Percentiles rank a stretch among this genome's conserved stretches.
phyloP scores from a whole-genome alignment of 2,888 invertebrate genomes.

The Tetragonula carbonaria region DNA sequence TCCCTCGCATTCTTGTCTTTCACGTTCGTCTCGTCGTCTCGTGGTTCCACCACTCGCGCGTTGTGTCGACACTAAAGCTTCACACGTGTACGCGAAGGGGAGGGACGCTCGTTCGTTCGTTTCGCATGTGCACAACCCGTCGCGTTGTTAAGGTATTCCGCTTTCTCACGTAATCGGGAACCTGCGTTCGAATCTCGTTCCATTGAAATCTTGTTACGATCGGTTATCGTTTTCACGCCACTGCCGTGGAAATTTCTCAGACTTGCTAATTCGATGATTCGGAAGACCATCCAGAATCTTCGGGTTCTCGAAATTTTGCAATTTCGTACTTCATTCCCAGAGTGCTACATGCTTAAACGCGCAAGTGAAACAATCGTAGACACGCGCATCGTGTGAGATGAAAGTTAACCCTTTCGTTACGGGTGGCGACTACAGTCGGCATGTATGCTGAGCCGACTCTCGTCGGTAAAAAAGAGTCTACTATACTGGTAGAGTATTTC shows the following conservation, averaged over 20 bases:
- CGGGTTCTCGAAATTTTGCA: background rate
- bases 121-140: background rate
- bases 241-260: background rate
- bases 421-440: too few relatives aligned
- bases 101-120: background rate
- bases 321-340: background rate
- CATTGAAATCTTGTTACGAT: conserved; percentile 1
- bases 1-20: conserved; percentile 51
- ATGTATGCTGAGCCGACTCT: too few relatives aligned
- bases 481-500: too few relatives aligned
- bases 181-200: background rate
- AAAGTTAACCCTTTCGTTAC: too few relatives aligned
- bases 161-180: background rate
- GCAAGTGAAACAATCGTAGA: too few relatives aligned
- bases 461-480: too few relatives aligned
- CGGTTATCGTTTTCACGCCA: too few relatives aligned
- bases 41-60: conserved; percentile 6
- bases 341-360: too few relatives aligned
- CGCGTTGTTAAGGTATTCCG: background rate
- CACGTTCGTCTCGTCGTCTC: conserved; percentile 33
- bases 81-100: conserved; percentile 4
- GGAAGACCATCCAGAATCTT: background rate
- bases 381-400: too few relatives aligned
- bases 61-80: conserved; percentile 42
- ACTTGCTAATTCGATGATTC: background rate